Evolutionary conservation across 1,140 invertebrate species (phyloP), one percentile per base, ranked within the genome.

Genomic region (Ectropis grisescens): DNA sequence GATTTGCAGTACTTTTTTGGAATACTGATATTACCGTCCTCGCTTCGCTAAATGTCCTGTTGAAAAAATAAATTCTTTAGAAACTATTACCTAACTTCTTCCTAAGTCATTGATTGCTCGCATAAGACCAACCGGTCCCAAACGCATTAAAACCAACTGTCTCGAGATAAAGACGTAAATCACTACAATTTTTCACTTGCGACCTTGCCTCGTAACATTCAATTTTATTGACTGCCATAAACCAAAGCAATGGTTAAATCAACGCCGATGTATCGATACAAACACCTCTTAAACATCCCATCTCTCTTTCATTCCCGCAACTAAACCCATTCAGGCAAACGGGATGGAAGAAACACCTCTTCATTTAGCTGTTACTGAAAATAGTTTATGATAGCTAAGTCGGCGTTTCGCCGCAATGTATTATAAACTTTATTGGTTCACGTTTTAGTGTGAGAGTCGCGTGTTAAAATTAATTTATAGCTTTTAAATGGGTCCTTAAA

Each of bases 401-500:
- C 11, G 8, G 37, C 31, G 57, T 46, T 41, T 35, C 14, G 22
- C 27, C 25, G 28, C 22, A 26, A 40, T 29, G 38, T 32, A 58
- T 40, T 50, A 29, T 69, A 23, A 44, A 37, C 54, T 49, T 40
- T 69, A 55, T 47, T n/a, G n/a, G n/a, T n/a, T n/a, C n/a, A n/a
- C n/a, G n/a, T n/a, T n/a, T n/a, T n/a, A n/a, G n/a, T n/a, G n/a
- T n/a, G n/a, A n/a, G n/a, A n/a, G n/a, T n/a, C n/a, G n/a, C n/a
- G n/a, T n/a, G n/a, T n/a, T n/a, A n/a, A n/a, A n/a, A n/a, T n/a
- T n/a, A 43, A 58, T 80, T 82, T 81, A 82, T 83, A 65, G 66
- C 57, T 69, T 82, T 83, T 80, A 79, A 82, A 83, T 80, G 64
- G 71, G 61, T 75, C 67, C 70, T 82, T 82, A 82, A 82, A 82